Evolutionary conservation across 2,113 vertebrate species (phyloP), one percentile per base, ranked within the genome.

Genomic region (Paedocypris sp.): DNA sequence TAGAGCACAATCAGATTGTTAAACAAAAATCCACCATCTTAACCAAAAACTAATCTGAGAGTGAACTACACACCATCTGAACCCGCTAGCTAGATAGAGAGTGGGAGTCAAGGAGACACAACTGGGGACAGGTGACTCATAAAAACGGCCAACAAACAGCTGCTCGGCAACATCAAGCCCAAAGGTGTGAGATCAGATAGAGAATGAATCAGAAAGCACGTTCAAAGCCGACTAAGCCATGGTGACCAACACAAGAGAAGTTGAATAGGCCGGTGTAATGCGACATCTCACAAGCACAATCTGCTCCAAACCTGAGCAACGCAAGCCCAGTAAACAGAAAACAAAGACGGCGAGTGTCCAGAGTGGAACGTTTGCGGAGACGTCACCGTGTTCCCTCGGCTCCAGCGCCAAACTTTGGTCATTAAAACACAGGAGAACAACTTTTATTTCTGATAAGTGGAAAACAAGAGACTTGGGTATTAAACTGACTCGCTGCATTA

Each of bases 181-280:
- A 41, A 31, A 16, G 53, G 56, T 54, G 67, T 57, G 68, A 64
- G 72, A n/a, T 56, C 60, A 28, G 62, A 56, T 29, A 36, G 16
- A n/a, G 15, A 26, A 20, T 54, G 69, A 56, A 54, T 67, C 43
- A 67, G 57, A 50, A 38, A 63, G 52, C 67, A 39, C 39, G 68
- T 5, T 67, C 61, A 75, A 43, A 72, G 65, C 63, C 52, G 61
- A 79, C 67, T 72, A 72, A 68, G 64, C 63, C 67, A 19, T 12
- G 35, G 50, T 58, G 45, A 49, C 65, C 71, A 67, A 77, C 65
- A 56, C 47, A 59, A 41, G 47, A 18, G 10, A 8, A 39, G 59
- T 67, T 41, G 51, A 62, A 53, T 71, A 71, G 52, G 68, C n/a
- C n/a, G n/a, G n/a, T n/a, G n/a, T n/a, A n/a, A n/a, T 72, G 43